Conservation (phyloP, 1,140 invertebrate species). For the Yoshiicerus persimilis region DNA sequence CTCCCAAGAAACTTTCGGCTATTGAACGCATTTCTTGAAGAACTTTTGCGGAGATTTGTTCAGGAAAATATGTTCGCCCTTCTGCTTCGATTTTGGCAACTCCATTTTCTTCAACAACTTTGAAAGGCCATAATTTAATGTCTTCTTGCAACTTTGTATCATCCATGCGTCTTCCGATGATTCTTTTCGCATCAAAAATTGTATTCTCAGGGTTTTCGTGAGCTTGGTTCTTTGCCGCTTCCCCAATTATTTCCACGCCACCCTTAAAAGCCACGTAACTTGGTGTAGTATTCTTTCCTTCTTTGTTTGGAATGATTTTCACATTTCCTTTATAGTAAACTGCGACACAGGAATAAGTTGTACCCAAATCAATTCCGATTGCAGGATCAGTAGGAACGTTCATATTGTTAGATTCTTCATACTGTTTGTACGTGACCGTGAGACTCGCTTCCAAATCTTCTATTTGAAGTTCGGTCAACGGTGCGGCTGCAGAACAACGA, state of each 20-base stretch:
- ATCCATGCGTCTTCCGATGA: constrained; percentile 62
- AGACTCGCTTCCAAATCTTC: background rate
- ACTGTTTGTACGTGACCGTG: background rate
- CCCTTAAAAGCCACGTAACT: constrained; percentile 90
- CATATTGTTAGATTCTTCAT: background rate
- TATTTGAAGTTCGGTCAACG: background rate
- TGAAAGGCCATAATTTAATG: constrained; percentile 63
- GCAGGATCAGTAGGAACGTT: constrained; percentile 51
- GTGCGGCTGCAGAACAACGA: background rate
- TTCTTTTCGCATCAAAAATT: constrained; percentile 67
- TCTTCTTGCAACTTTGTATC: constrained; percentile 61
- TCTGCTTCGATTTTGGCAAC: constrained; percentile 57
- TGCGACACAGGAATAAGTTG: constrained; percentile 77
- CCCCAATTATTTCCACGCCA: constrained; percentile 82
- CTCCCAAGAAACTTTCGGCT: constrained; percentile 60
- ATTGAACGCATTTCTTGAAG: constrained; percentile 56
- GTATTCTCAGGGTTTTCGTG: constrained; percentile 85
- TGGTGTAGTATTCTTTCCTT: constrained; percentile 88
- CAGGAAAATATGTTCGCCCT: constrained; percentile 54
- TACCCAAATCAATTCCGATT: constrained; percentile 74
- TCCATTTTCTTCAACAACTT: constrained; percentile 50
- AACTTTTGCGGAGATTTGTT: constrained; percentile 61
- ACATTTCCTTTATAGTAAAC: constrained; percentile 83
- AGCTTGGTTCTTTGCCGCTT: constrained; percentile 77
- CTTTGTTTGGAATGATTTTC: constrained; percentile 83